phyloP scores from a whole-genome alignment of 2,113 vertebrate species.

The Parus major region DNA sequence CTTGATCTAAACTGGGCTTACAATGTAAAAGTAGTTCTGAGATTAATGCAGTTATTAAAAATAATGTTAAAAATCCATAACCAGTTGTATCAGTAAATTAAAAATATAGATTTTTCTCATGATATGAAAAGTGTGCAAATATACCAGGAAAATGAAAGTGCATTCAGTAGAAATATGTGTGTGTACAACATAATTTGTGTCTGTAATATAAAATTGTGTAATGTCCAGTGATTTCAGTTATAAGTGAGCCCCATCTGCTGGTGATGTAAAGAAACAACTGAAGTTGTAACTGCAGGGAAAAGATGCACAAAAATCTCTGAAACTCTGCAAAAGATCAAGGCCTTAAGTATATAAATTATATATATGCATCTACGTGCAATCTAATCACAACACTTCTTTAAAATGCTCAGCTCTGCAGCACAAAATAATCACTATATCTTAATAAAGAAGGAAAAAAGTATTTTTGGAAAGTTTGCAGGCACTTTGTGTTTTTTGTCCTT shows the following conservation, averaged over 20 bases:
- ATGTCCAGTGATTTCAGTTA: slow-evolving; percentile 48
- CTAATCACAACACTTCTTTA: background rate
- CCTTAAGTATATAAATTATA: background rate
- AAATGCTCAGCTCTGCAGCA: background rate
- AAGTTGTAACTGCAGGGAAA: background rate
- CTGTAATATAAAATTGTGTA: background rate
- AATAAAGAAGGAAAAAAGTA: background rate
- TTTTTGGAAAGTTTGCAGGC: background rate
- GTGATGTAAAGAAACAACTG: slow-evolving; percentile 10
- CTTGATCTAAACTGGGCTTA: background rate
- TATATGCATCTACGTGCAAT: background rate
- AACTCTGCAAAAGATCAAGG: background rate
- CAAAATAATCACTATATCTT: background rate
- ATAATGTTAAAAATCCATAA: background rate
- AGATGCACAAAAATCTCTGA: background rate
- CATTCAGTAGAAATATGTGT: background rate
- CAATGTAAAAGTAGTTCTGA: background rate
- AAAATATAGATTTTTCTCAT: background rate
- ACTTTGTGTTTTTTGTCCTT: background rate
- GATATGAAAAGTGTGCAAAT: background rate
- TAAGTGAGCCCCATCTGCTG: slow-evolving; percentile 78
- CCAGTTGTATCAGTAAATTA: background rate
- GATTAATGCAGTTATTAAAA: background rate
- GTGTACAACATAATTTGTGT: background rate
- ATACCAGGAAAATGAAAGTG: background rate